Evolutionary conservation across 2,888 invertebrate genomes (phyloP), one percentile per base, ranked within the genome.

Genomic region (Girardia tigrina): DNA sequence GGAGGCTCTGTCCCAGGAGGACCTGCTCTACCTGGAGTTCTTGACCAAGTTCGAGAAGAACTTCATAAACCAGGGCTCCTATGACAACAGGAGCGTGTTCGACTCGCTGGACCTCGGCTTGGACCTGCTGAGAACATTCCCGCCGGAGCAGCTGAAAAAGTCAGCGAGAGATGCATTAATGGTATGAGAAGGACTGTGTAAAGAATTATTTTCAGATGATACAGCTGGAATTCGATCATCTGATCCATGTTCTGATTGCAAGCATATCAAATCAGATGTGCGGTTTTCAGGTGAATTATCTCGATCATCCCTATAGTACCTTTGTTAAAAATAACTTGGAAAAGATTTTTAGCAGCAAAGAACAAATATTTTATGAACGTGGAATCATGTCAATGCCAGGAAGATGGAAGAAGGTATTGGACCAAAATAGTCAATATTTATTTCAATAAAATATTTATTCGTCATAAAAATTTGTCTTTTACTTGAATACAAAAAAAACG

Each of bases 41-140:
- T 88, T 98, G 81, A 90, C 90, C 81, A 99, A 99, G 87, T 99
- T 99, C 87, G 98, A 98, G 87, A 99, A 97, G 90, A 97, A 95
- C 87, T 98, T 98, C 87, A 97, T 99, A 86, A 89, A 94, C 70
- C 94, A 92, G 86, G 88, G 95, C 82, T 92, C 90, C 86, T 98
- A 98, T 87, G 97, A 98, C 86, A 99, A 98, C 87, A 91, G 98
- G 83, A 93, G 94, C 78, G 94, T 98, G 78, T 98, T 97, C 86
- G 98, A 99, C 86, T 97, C 98, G 23, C 88, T 99, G 82, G 98
- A 99, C 86, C 91, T 98, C 84, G 98, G 98, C 82, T 99, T 98
- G 98, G 95, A 98, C 85, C 86, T 99, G 82, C 88, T 99, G 79
- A 94, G 98, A 88, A 99, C 98, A 87, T 99, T 99, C 93, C 98